Conservation (phyloP, 2,113 vertebrate species). For the Chlorodrepanis virens region DNA sequence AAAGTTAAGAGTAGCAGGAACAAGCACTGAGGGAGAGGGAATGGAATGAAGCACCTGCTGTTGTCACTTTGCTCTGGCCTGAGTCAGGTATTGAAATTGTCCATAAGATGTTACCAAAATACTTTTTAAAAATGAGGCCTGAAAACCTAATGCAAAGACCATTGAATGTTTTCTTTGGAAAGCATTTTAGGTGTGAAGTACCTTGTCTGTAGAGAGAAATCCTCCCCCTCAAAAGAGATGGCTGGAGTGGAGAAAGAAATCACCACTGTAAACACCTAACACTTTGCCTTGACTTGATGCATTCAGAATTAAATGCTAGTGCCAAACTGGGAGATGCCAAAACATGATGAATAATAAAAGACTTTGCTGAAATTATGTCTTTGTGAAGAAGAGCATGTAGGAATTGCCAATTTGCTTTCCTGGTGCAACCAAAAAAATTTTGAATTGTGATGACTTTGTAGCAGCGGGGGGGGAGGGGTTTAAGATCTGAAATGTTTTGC, state of each 20-base stretch:
- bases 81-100: background rate
- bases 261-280: background rate
- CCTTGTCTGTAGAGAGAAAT: background rate
- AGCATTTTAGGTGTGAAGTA: background rate
- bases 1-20: background rate
- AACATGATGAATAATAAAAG: background rate
- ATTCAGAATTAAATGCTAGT: background rate
- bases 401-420: background rate
- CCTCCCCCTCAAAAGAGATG: background rate
- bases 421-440: background rate
- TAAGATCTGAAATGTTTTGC: background rate
- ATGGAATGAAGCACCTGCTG: background rate
- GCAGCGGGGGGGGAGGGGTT: rapidly evolving
- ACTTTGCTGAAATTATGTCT: background rate
- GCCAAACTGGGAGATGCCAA: background rate
- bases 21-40: background rate
- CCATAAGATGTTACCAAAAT: background rate
- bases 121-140: background rate
- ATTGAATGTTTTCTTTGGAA: background rate
- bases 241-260: background rate
- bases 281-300: background rate
- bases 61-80: background rate
- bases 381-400: background rate
- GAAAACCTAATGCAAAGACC: background rate
- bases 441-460: background rate